A percentile compares a stretch with the other conserved stretches of the same genome.
Evolutionary conservation across 92 coral and sea anemone species (phyloP).

Genomic region (Epizoanthus ramosus): DNA sequence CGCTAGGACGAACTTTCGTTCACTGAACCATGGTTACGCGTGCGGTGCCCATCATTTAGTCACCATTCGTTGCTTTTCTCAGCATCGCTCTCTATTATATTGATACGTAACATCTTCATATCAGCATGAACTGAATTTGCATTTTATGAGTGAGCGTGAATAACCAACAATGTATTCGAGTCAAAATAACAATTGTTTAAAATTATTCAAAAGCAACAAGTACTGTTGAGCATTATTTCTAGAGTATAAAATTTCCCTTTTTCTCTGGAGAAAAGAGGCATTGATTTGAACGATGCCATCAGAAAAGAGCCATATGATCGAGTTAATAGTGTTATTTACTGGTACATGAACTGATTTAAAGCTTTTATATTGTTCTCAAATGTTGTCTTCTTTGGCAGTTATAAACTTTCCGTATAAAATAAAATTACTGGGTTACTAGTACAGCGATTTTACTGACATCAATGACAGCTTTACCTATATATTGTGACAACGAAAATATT

Average conservation of each 20-base stretch:
- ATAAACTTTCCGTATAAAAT: neutral
- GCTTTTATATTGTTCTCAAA: neutral
- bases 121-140: neutral
- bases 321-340: slow-evolving; percentile 5
- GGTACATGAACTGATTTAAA: neutral
- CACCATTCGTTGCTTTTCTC: neutral
- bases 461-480: neutral
- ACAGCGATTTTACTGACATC: neutral
- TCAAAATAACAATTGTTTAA: neutral
- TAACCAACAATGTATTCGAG: neutral
- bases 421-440: neutral
- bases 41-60: neutral
- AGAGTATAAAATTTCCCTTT: neutral
- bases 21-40: neutral
- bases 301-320: neutral
- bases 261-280: neutral
- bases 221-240: neutral
- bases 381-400: neutral
- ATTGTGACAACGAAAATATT: neutral
- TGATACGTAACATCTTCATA: neutral
- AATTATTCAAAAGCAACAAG: neutral
- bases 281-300: neutral
- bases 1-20: neutral
- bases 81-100: neutral
- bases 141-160: neutral